Base-by-base conservation (phyloP, 2,888 invertebrate genomes). In the Gymnocheta viridis region DNA sequence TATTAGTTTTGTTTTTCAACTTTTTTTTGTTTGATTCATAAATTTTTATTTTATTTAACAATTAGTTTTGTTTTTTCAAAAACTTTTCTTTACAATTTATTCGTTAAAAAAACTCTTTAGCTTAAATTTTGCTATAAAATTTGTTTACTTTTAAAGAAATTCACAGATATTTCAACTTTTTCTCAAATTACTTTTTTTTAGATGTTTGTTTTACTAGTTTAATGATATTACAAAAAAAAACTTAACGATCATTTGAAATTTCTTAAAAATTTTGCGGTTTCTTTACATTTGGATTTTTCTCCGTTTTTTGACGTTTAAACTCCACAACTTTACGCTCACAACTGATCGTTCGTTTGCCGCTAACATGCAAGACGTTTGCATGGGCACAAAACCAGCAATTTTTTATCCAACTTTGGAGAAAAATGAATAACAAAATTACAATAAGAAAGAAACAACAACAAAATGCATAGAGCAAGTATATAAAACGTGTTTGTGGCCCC, bases 271-370 rank as follows among this genome's bases (percentile, higher is more conserved):
- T 64, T 64, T 29, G 60, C 74, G 73, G 54, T 77, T 73, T 69
- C 32, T 66, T 41, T 32, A 32, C 12, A 22, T 62, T 51, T 60
- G 41, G 17, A 29, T 51, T 60, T 70, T 41, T 60, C 56, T 12
- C 58, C 62, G 77, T 72, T 72, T 82, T 64, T 32, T 19, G 29
- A 79, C 77, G 82, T 84, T 86, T 78, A 73, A 84, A 84, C 85
- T 84, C 84, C 82, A 79, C 82, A 77, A 85, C 84, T 82, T 79
- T 82, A 82, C 69, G 82, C 84, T 82, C 85, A 77, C 79, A 86
- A 86, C 85, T 84, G 81, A 81, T 84, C 81, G 69, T 58, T 67
- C 35, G 41, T 72, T 62, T 38, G 41, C 49, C 41, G 54, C 56
- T 38, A 27, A 69, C 62, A 60, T 19, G 47, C 44, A 78, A 70